Conservation (phyloP, 2,797 vertebrate species). For the Columba guinea region DNA sequence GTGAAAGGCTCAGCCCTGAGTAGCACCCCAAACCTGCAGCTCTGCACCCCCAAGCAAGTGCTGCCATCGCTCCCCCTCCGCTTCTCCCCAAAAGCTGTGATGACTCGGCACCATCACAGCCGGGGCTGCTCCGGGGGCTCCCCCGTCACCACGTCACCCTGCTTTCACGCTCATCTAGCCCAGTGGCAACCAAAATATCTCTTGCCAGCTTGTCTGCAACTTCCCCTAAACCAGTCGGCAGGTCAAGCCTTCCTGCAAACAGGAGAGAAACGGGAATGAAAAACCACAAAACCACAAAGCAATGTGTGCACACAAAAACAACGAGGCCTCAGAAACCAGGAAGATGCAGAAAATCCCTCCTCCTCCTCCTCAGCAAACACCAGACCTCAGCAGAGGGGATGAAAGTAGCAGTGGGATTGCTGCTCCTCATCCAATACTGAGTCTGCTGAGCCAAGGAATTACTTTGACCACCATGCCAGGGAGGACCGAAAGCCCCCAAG, state of each 20-base stretch:
- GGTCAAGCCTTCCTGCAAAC: not conserved
- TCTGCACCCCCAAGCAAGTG: fast-evolving
- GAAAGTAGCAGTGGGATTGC: not conserved
- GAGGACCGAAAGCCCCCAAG: not conserved
- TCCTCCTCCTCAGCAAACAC: not conserved
- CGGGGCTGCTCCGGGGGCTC: not conserved
- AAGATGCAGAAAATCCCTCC: not conserved
- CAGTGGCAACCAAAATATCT: not conserved
- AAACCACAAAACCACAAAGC: not conserved
- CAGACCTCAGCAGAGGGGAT: not conserved
- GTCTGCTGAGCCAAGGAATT: not conserved
- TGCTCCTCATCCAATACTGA: not conserved
- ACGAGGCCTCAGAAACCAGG: not conserved
- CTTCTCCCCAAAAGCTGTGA: not conserved
- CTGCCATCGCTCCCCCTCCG: fast-evolving
- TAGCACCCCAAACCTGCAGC: not conserved
- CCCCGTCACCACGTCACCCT: not conserved
- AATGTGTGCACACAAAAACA: not conserved
- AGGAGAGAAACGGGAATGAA: not conserved
- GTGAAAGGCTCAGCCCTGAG: not conserved
- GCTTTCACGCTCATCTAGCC: not conserved
- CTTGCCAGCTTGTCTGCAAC: not conserved
- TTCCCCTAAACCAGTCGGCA: not conserved
- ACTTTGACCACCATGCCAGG: fast-evolving
- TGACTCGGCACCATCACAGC: fast-evolving